Base-by-base conservation (phyloP, 2,797 vertebrate genomes). In the Tauraco hartlaubi region DNA sequence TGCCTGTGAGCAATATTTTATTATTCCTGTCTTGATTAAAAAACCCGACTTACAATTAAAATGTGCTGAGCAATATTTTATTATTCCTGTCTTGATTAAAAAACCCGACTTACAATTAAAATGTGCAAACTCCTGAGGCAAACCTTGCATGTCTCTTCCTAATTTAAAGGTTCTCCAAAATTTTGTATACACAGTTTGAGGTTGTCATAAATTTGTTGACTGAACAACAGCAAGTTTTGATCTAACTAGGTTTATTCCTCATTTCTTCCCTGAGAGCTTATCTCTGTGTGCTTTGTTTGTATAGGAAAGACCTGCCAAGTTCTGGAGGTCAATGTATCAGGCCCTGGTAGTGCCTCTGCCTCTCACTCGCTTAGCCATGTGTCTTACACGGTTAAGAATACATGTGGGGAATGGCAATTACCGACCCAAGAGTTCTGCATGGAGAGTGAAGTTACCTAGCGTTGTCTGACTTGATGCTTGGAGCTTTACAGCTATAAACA, bases 21-120 rank as follows among this genome's bases (percentile, higher is more conserved):
- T 78, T 80, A 80, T 79, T 95, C 28, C 26, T 55, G 8, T 77
- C 56, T 89, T 61, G 67, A 87, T 93, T 92, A 31, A 79, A 91
- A 92, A 90, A 8, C 2, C 5, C 46, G 19, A 16, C 12, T 75
- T 58, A 37, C 0, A 31, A 9, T 69, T 41, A 69, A 87, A 85
- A 54, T 48, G 5, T 74, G 6, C 44, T 69, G 12, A 82, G 37
- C 67, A 74, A 31, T 85, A 15, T 71, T 87, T 83, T 85, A 67
- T 78, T 80, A 80, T 79, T 95, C 28, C 26, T 55, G 8, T 77
- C 56, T 89, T 61, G 67, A 87, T 93, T 92, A 31, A 79, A 91
- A 92, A 90, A 8, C 2, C 5, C 46, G 19, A 16, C 12, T 75
- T 58, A 37, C 0, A 31, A 9, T 69, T 41, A 69, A 87, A 85